These are phyloP conservation scores for Mactra quadrangularis DNA, from an alignment of 1,140 invertebrate species.

Conservation along the genomic window DNA sequence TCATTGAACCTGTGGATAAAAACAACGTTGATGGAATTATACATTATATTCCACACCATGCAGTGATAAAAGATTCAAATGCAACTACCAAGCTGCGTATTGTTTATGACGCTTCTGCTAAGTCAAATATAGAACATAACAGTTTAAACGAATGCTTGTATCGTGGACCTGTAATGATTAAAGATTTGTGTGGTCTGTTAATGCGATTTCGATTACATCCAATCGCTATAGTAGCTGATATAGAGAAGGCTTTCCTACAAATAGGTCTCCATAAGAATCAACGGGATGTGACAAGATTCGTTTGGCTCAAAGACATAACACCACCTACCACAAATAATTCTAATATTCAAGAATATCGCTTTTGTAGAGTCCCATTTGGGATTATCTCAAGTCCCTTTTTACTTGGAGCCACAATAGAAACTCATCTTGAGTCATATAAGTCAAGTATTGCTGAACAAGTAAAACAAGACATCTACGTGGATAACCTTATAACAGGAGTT, in stretches of 20 bases:
- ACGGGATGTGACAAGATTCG: conserved; percentile 27
- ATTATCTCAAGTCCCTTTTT: conserved; percentile 30
- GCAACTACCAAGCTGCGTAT: conserved; percentile 4
- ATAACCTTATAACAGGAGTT: too few species aligned
- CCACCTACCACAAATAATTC: background rate
- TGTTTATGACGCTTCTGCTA: conserved; percentile 32
- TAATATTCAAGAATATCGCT: conserved; percentile 39
- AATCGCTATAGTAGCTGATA: conserved; percentile 5
- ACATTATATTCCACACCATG: conserved; percentile 26
- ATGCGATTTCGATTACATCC: conserved; percentile 21
- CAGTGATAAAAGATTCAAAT: conserved; percentile 20
- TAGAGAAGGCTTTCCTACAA: conserved; percentile 39
- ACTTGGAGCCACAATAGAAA: too few species aligned
- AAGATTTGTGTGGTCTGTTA: conserved; percentile 11
- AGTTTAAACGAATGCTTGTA: conserved; percentile 25
- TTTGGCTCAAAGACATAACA: conserved; percentile 15
- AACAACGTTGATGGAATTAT: background rate
- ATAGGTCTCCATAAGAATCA: conserved; percentile 21
- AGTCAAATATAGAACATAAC: conserved; percentile 1
- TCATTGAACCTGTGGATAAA: conserved; percentile 27
- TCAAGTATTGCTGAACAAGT: too few species aligned
- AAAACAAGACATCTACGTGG: too few species aligned
- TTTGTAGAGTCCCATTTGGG: conserved; percentile 19
- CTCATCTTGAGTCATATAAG: too few species aligned
- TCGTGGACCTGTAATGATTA: conserved; percentile 12